A percentile compares a stretch with the other conserved stretches of the same genome.
Conservation (phyloP, 2,113 vertebrate genomes). For the Xenopus borealis region DNA sequence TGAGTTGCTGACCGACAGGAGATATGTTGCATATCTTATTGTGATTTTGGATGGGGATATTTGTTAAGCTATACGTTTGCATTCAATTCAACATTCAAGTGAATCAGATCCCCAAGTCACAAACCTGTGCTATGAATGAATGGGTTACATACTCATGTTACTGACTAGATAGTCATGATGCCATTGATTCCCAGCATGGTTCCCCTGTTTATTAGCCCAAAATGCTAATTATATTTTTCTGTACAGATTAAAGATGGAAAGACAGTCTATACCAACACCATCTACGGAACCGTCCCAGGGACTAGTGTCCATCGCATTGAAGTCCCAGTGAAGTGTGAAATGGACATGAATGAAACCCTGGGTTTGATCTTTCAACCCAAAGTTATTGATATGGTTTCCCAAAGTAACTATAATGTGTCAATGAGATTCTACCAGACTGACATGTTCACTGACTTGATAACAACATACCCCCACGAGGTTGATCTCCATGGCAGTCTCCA, state of each 20-base stretch:
- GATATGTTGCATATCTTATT: too few relatives aligned
- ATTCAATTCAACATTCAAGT: too few relatives aligned
- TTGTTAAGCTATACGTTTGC: too few relatives aligned
- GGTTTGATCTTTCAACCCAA: conserved; percentile 3
- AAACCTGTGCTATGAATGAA: too few relatives aligned
- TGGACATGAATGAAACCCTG: conserved; percentile 21
- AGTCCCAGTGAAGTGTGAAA: conserved; percentile 36
- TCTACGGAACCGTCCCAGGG: conserved; percentile 32
- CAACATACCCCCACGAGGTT: conserved; percentile 25
- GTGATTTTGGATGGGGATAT: too few relatives aligned
- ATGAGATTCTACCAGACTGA: conserved; percentile 10
- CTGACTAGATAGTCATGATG: too few relatives aligned
- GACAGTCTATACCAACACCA: conserved; percentile 25
- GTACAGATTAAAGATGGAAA: conserved; percentile 20
- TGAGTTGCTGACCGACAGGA: too few relatives aligned
- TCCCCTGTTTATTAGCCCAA: too few relatives aligned
- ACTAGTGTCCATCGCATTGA: conserved; percentile 34
- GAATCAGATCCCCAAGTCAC: too few relatives aligned
- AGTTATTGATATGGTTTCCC: conserved; percentile 18
- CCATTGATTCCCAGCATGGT: too few relatives aligned
- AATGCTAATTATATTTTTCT: not conserved
- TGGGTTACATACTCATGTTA: too few relatives aligned
- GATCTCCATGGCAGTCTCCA: conserved; percentile 28
- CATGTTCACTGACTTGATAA: not conserved
- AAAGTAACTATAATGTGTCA: conserved; percentile 17